Conservation (phyloP, 2,113 vertebrate genomes). For the Loxodonta africana region DNA sequence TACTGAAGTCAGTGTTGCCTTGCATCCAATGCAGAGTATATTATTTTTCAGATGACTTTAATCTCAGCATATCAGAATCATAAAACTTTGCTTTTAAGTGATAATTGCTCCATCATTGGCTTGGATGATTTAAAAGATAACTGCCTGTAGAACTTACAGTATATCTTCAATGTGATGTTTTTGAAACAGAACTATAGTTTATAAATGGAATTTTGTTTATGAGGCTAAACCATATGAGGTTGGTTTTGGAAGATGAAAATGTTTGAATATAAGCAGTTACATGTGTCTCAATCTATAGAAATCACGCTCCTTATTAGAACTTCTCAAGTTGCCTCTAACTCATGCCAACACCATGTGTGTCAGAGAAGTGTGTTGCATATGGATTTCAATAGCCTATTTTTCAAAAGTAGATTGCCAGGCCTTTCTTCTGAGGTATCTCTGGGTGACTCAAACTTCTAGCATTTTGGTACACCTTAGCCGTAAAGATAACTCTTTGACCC, state of each 20-base stretch:
- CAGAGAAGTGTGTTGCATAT: background rate
- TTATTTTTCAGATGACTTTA: constrained; percentile 50
- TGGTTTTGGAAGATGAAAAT: constrained; percentile 5
- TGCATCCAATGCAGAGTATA: background rate
- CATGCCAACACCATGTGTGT: background rate
- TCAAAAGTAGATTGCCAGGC: background rate
- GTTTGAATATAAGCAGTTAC: background rate
- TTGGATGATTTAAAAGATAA: constrained; percentile 51
- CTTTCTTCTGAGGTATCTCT: background rate
- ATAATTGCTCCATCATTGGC: background rate
- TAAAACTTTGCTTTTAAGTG: background rate
- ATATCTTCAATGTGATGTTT: background rate
- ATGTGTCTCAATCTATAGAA: background rate
- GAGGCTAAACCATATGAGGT: background rate
- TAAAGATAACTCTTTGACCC: background rate
- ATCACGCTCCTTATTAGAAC: constrained; percentile 3
- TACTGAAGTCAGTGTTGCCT: background rate
- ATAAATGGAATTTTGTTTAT: background rate
- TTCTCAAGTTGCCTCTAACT: background rate
- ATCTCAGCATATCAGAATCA: background rate
- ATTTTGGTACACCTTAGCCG: background rate
- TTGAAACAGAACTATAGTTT: constrained; percentile 26
- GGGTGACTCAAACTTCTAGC: background rate
- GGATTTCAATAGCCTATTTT: background rate
- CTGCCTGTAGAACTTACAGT: background rate